A percentile compares a stretch with the other conserved stretches of the same genome.
Evolutionary conservation across 2,888 invertebrate genomes (phyloP).

Genomic region (Tromatobia lineatoria): DNA sequence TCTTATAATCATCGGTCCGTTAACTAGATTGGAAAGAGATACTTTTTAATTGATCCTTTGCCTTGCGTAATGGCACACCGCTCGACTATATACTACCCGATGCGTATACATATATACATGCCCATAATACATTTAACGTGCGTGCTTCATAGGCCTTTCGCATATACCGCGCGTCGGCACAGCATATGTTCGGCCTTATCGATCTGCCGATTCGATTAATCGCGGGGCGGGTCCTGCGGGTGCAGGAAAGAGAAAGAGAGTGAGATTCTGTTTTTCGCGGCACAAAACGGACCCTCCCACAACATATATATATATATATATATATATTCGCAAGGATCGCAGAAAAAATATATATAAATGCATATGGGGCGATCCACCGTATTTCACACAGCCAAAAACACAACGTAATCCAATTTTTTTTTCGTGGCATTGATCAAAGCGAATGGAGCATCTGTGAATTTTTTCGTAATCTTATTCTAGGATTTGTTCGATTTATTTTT

Average conservation of each 20-base stretch:
- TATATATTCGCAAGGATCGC: too few species aligned
- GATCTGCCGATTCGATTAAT: slow-evolving; percentile 66
- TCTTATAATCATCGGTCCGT: slow-evolving; percentile 66
- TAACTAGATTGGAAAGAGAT: slow-evolving; percentile 68
- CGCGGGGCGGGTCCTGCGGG: slow-evolving; percentile 64
- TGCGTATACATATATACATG: slow-evolving; percentile 38
- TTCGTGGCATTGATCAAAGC: too few species aligned
- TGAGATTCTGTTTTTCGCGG: slow-evolving; percentile 58
- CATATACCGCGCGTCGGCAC: slow-evolving; percentile 25
- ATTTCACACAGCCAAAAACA: too few species aligned
- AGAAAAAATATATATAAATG: too few species aligned
- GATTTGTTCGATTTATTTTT: too few species aligned
- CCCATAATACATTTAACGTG: slow-evolving; percentile 46
- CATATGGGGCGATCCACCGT: too few species aligned
- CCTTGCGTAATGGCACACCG: slow-evolving; percentile 52
- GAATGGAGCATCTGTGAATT: too few species aligned
- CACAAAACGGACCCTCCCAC: slow-evolving; percentile 61
- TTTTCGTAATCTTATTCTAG: too few species aligned
- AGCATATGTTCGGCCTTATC: slow-evolving; percentile 48
- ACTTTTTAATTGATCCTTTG: slow-evolving; percentile 68
- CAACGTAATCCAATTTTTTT: too few species aligned
- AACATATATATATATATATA: background rate
- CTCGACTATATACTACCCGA: slow-evolving; percentile 22
- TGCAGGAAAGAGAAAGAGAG: slow-evolving; percentile 24
- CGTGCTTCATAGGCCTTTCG: slow-evolving; percentile 57